These are phyloP conservation scores for Zaprionus lachaisei DNA, from an alignment of 1,140 invertebrate species.

Conservation along the genomic window DNA sequence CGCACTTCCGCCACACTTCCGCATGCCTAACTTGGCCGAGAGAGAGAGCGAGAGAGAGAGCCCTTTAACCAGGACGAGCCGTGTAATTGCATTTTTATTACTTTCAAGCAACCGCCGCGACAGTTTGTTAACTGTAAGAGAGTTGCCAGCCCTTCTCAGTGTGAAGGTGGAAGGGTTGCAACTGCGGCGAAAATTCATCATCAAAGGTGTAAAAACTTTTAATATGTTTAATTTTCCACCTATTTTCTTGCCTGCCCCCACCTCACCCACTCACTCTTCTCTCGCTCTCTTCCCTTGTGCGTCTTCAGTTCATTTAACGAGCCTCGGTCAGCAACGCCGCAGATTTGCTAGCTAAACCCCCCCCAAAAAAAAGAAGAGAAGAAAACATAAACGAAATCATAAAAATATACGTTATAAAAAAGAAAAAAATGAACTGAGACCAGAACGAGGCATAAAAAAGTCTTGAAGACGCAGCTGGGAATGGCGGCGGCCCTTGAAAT, in stretches of 20 bases:
- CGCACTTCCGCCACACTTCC: neutral
- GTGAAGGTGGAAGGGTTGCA: constrained; percentile 58
- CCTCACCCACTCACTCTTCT: neutral
- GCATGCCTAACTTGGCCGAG: neutral
- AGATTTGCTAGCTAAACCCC: constrained; percentile 45
- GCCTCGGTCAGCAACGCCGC: constrained; percentile 16
- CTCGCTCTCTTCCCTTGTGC: neutral
- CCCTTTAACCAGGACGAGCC: constrained; percentile 32
- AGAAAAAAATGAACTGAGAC: constrained; percentile 9
- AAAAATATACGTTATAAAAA: constrained; percentile 27
- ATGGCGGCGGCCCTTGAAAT: constrained; percentile 43
- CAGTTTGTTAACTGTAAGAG: constrained; percentile 66
- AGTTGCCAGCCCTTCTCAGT: neutral
- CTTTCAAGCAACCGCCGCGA: constrained; percentile 59
- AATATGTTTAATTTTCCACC: constrained; percentile 83
- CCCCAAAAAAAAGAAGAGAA: neutral
- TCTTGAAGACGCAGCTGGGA: constrained; percentile 54
- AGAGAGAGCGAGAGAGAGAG: neutral
- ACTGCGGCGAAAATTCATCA: constrained; percentile 68
- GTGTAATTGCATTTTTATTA: constrained; percentile 84
- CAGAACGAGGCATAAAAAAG: constrained; percentile 35
- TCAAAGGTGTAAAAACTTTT: constrained; percentile 84
- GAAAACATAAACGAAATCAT: constrained; percentile 20
- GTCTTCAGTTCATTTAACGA: constrained; percentile 45
- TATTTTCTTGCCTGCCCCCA: constrained; percentile 37